phyloP scores from a whole-genome alignment of 2,888 invertebrate species.

The Lapara coniferarum region DNA sequence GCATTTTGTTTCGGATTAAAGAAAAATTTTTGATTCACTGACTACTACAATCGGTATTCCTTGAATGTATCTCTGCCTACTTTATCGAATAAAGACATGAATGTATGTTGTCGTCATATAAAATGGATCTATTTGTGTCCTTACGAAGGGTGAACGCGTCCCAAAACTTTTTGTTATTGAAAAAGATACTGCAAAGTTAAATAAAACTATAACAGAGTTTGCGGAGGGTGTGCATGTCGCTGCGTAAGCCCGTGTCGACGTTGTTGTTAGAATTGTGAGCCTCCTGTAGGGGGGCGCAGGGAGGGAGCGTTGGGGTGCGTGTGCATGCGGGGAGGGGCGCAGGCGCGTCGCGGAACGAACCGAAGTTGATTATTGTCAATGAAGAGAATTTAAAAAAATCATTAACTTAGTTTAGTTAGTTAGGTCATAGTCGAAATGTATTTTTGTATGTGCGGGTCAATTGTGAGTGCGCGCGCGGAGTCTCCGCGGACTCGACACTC shows the following conservation, averaged over 20 bases:
- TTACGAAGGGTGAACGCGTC: no score
- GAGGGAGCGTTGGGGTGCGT: background rate
- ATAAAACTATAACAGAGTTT: background rate
- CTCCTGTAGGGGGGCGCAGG: no score
- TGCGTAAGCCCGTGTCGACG: slow-evolving; percentile 5
- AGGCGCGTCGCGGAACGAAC: slow-evolving; percentile 57
- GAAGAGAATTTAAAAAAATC: slow-evolving; percentile 51
- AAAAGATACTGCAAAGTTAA: slow-evolving; percentile 2
- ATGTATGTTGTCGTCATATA: no score
- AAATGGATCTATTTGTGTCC: background rate
- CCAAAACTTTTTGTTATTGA: slow-evolving; percentile 7
- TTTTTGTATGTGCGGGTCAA: slow-evolving; percentile 63
- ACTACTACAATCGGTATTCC: no score
- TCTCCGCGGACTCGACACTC: background rate
- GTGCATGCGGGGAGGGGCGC: slow-evolving; percentile 46
- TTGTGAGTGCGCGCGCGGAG: background rate
- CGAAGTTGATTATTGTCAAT: slow-evolving; percentile 40
- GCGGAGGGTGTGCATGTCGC: background rate
- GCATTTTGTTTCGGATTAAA: no score
- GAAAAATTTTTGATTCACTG: no score
- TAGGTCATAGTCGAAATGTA: slow-evolving; percentile 69
- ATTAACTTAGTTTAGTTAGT: slow-evolving; percentile 68
- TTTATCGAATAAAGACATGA: no score
- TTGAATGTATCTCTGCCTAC: no score
- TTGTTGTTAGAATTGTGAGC: slow-evolving; percentile 71